Evolutionary conservation across 37 sponge, comb jelly and placozoan species (phyloP), one percentile per base, ranked within the genome.

Genomic region (Chondrosia reniformis): DNA sequence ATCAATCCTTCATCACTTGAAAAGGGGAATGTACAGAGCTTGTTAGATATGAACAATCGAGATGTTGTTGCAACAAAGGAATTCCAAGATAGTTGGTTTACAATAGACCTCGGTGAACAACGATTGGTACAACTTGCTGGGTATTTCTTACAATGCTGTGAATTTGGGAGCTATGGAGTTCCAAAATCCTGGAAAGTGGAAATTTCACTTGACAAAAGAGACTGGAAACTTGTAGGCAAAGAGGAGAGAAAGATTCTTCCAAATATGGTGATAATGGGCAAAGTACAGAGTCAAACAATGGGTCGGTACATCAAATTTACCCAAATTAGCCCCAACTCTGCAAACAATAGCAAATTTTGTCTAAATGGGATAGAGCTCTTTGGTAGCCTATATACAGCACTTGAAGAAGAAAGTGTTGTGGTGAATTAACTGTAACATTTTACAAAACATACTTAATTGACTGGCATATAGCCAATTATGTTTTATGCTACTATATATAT

Each of bases 301-400:
- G 46, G 78, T 2, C 78, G 78, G 8, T 77, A 77, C 24, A 19
- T 77, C 40, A 55, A 45, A 31, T 28, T 77, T n/a, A 57, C 56
- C 17, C 78, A 57, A 25, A 42, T 77, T 4, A 62, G 78, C 15
- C 2, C 24, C 40, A 77, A 77, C 36, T 30, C 42, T 7, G 56
- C 4, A 4, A 44, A 44, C 0, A 77, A 77, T 36, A 7, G 59
- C 42, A 56, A 30, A 43, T 39, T 77, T 62, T 77, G 78, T 57
- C 78, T 77, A 59, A 77, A 43, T 77, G 78, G 78, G 6, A 28
- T 77, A 8, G 78, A 77, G 42, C 19, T 77, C 22, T 77, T 41
- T 49, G 78, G 78, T 38, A 15, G 59, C 17, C 43, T 77, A n/a
- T 77, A 77, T 41, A 46, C 37, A n/a, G 57, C 78, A 28, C 21